phyloP scores from a whole-genome alignment of 2,888 invertebrate species.

The Epinotia brunnichana region DNA sequence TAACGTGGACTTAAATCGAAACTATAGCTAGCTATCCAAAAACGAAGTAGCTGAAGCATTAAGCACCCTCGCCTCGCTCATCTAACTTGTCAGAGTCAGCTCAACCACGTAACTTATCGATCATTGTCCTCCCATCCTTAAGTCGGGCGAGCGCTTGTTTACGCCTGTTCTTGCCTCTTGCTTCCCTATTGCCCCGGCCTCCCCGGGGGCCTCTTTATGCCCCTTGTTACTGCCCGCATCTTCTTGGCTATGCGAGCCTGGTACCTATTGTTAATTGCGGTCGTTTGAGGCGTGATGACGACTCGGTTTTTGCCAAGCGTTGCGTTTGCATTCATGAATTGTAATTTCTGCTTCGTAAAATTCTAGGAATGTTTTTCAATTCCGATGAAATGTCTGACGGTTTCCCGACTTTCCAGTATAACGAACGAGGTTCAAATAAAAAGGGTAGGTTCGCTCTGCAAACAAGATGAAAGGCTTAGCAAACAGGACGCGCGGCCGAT shows the following conservation, averaged over 20 bases:
- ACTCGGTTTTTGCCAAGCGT: slow-evolving; percentile 46
- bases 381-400: not conserved
- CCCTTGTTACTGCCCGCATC: slow-evolving; percentile 56
- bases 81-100: slow-evolving; percentile 40
- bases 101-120: slow-evolving; percentile 32
- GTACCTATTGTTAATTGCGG: slow-evolving; percentile 55
- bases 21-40: slow-evolving; percentile 1
- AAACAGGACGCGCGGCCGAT: slow-evolving; percentile 33
- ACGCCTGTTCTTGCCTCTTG: slow-evolving; percentile 38
- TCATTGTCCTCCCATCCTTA: slow-evolving; percentile 33
- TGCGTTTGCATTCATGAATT: slow-evolving; percentile 7
- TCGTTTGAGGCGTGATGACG: slow-evolving; percentile 56
- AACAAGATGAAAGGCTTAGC: slow-evolving; percentile 29
- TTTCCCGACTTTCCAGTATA: slow-evolving; percentile 7
- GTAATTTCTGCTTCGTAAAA: not conserved
- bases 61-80: slow-evolving; percentile 20
- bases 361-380: not conserved
- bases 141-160: slow-evolving; percentile 39
- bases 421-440: slow-evolving; percentile 13
- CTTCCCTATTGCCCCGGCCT: slow-evolving; percentile 43
- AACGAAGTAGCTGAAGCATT: slow-evolving; percentile 1
- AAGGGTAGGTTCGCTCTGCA: slow-evolving; percentile 20
- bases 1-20: not conserved
- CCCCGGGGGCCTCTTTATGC: slow-evolving; percentile 55
- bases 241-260: slow-evolving; percentile 49